Base-by-base conservation (phyloP, 2,797 vertebrate species). In the Gallinago stenura region DNA sequence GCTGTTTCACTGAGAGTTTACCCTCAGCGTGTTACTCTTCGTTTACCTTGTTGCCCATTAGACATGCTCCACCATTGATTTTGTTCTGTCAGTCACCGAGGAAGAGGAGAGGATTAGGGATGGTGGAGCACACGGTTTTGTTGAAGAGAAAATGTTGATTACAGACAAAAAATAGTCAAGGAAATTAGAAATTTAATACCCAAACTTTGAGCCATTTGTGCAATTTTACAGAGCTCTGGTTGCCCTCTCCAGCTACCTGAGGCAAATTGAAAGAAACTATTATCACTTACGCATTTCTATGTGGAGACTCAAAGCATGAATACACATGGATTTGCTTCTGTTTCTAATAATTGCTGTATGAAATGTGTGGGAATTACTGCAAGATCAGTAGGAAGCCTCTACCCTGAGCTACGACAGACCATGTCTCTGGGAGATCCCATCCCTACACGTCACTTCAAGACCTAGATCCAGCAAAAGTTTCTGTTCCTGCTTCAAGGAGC, bases 381-480 rank as follows among this genome's bases (percentile, higher is more conserved):
- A 77, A 69, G 24, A 17, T 10, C 16, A 66, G 7, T 37, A 57
- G 16, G 50, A 3, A 64, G 4, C 6, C 19, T 77, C 50, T 16
- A 41, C 5, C 12, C 33, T 22, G 20, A 77, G 24, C 51, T 73
- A 22, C 0, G 1, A 50, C 7, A 0, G 2, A 8, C 12, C 22
- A 10, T 3, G 17, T 12, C 20, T 76, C 70, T 51, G 48, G 21
- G 60, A 17, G 43, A 87, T 53, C 35, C 54, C 35, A 68, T 33
- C 21, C 58, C 25, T 69, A 15, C 0, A 6, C 18, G 5, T 31
- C 9, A 35, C 54, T 50, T 28, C 53, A 50, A 81, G 35, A 48
- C 39, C 9, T 16, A 31, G 26, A 61, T 65, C 25, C 22, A 41
- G 37, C 12, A 57, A 69, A 77, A 51, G 46, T 56, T 84, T 78